Percentiles rank a stretch among this genome's conserved stretches.
Conservation (phyloP, 2,888 invertebrate species). For the Autographa pulchrina region DNA sequence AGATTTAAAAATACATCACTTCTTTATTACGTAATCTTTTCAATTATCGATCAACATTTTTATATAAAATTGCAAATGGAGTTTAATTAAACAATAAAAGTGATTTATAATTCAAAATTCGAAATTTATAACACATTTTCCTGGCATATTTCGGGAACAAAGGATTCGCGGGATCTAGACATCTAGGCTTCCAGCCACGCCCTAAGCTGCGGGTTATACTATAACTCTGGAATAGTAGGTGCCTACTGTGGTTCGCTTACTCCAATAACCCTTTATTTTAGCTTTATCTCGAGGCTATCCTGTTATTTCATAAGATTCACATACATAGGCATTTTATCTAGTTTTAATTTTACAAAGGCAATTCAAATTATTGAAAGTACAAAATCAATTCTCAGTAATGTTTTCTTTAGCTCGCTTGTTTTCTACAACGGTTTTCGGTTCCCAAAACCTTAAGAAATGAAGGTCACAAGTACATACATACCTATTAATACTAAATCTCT, state of each 20-base stretch:
- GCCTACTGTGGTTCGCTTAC: neutral
- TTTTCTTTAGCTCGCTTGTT: too few relatives aligned
- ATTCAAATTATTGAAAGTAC: too few relatives aligned
- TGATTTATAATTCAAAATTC: neutral
- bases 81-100: neutral
- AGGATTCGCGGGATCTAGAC: neutral
- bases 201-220: neutral
- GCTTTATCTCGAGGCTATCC: too few relatives aligned
- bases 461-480: too few relatives aligned
- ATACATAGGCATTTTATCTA: too few relatives aligned
- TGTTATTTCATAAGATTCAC: too few relatives aligned
- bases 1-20: neutral
- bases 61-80: neutral
- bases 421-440: too few relatives aligned
- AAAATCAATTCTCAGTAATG: too few relatives aligned
- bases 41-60: neutral
- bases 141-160: neutral
- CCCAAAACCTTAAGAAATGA: too few relatives aligned
- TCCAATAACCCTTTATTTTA: neutral
- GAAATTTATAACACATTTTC: neutral
- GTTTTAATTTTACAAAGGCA: too few relatives aligned
- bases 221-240: neutral
- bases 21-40: neutral
- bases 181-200: conserved; percentile 4
- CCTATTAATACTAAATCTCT: too few relatives aligned